Evolutionary conservation across 2,113 vertebrate genomes (phyloP).

Genomic region (Plotosus lineatus): DNA sequence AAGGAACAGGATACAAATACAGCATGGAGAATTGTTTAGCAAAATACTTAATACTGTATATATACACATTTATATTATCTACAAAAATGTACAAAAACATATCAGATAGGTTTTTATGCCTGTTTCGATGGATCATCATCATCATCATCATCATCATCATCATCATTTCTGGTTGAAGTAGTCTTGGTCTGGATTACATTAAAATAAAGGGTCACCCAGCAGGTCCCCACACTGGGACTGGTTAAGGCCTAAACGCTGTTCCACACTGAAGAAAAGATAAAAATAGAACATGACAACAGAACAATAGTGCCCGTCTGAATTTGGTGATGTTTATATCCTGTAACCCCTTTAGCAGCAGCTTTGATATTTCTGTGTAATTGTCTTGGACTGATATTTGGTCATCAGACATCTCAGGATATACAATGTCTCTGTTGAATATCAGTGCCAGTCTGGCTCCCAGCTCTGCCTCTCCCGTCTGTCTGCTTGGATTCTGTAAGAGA

Average conservation of each 20-base stretch:
- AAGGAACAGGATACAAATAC: slow-evolving; percentile 6
- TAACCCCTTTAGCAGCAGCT: background rate
- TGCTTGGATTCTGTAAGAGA: background rate
- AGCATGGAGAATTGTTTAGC: slow-evolving; percentile 26
- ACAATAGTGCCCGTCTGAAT: background rate
- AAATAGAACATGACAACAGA: background rate
- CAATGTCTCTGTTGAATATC: background rate
- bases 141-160: background rate
- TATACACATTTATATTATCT: background rate
- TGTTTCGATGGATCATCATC: background rate
- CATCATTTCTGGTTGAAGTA: background rate
- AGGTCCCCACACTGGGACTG: background rate
- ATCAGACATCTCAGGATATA: background rate
- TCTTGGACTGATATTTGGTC: slow-evolving; percentile 2
- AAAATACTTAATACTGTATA: slow-evolving; percentile 28
- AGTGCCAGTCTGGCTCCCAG: background rate
- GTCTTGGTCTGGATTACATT: background rate
- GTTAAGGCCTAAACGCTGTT: background rate
- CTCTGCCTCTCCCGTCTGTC: background rate
- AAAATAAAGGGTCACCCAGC: background rate
- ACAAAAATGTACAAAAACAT: slow-evolving; percentile 45
- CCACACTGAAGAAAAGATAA: background rate
- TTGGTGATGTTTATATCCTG: background rate
- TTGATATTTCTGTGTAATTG: slow-evolving; percentile 7
- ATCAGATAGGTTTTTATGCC: slow-evolving; percentile 1